Evolutionary conservation across 2,888 invertebrate species (phyloP), one percentile per base, ranked within the genome.

Genomic region (Platycheirus albimanus): DNA sequence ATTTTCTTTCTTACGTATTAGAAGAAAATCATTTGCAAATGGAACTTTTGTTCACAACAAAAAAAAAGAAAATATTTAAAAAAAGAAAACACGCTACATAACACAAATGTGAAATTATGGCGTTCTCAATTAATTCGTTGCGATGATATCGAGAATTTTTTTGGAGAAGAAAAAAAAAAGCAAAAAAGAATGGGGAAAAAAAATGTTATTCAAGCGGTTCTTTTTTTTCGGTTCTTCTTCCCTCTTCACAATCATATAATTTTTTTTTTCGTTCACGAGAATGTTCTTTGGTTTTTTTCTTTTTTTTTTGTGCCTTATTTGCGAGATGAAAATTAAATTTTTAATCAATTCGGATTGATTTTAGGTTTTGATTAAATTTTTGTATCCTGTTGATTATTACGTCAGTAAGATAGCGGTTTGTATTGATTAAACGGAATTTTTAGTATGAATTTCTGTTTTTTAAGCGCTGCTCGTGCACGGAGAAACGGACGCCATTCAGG

Each of bases 401-500:
- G 13, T 52, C 6, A 0, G 38, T 6, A 13, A 13, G 8, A n/a
- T 52, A n/a, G 38, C 10, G n/a, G 24, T 17, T 61, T 24, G 20
- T n/a, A 24, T 41, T 58, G 24, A 66, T 54, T 58, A 28, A 70
- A 66, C 17, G 47, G 19, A 64, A 56, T 80, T 69, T 75, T 49
- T 41, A 19, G 30, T 58, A 15, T 30, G 17, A 70, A 81, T 71
- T 24, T n/a, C 17, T 8, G 19, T 13, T 54, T 52, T 66, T 71
- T 36, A 28, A 61, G 56, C 80, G 76, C 70, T 76, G 56, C 70
- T 54, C 36, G 13, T 54, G 36, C 54, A 54, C 54, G 54, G 28
- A 36, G 36, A 13, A 20, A 76, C 66, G 56, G 80, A 81, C 80
- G 80, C 80, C 80, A 81, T 81, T 81, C 66, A 43, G 19, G 70